These are phyloP conservation scores for Malthinus flaveolus DNA, from an alignment of 2,888 invertebrate genomes.

Conservation along the genomic window DNA sequence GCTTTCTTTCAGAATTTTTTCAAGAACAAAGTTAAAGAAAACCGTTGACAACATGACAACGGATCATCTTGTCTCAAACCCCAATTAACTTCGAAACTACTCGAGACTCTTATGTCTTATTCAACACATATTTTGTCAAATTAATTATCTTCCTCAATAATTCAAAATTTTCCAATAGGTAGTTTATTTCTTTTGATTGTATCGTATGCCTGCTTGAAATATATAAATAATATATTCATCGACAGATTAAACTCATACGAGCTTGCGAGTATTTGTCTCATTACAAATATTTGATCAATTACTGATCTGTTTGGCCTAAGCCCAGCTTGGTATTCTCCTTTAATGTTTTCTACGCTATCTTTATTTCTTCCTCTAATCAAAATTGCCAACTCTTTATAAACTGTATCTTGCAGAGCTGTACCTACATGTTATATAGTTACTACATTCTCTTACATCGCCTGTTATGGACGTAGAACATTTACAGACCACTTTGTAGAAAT, in stretches of 20 bases:
- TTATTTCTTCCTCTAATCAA: too few species aligned
- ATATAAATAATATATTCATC: neutral
- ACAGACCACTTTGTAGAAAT: too few species aligned
- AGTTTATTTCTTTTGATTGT: neutral
- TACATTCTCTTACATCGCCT: too few species aligned
- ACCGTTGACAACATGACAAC: neutral
- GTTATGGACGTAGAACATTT: too few species aligned
- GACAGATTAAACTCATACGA: neutral
- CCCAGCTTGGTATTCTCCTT: neutral
- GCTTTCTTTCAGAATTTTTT: neutral
- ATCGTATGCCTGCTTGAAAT: neutral
- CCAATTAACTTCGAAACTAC: constrained; percentile 30
- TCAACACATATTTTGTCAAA: too few species aligned
- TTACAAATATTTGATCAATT: neutral
- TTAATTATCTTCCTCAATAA: neutral
- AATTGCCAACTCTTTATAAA: too few species aligned
- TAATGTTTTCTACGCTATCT: too few species aligned
- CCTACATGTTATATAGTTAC: too few species aligned
- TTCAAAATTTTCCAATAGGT: neutral
- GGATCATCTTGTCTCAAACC: neutral
- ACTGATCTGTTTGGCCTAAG: neutral
- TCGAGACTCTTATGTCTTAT: too few species aligned
- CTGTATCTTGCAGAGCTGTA: too few species aligned
- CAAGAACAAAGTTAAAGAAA: neutral
- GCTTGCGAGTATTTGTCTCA: neutral